A percentile compares a stretch with the other conserved stretches of the same genome.
These are phyloP conservation scores for Drosophila gunungcola DNA, from an alignment of 1,140 invertebrate genomes.

Conservation along the genomic window DNA sequence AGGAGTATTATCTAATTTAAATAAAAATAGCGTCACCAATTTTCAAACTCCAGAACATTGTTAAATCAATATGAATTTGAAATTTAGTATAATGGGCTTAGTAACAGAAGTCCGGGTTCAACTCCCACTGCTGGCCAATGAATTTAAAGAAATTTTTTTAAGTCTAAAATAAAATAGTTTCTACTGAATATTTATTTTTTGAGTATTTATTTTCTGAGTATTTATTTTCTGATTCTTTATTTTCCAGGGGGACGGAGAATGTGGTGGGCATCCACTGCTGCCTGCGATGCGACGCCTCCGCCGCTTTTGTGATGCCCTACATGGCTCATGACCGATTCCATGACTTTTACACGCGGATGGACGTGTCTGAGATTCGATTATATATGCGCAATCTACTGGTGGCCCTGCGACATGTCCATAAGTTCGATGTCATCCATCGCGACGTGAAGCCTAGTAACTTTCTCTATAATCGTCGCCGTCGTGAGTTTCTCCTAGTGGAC, in stretches of 20 bases:
- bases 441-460: slow-evolving; percentile 98
- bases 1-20: too few species aligned
- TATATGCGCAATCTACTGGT: slow-evolving; percentile 94
- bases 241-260: slow-evolving; percentile 89
- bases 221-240: too few species aligned
- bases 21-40: too few species aligned
- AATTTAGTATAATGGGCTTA: too few species aligned
- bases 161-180: too few species aligned
- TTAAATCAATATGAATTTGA: too few species aligned
- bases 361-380: slow-evolving; percentile 89
- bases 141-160: too few species aligned
- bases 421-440: slow-evolving; percentile 94
- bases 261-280: slow-evolving; percentile 93
- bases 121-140: too few species aligned
- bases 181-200: too few species aligned
- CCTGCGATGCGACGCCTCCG: slow-evolving; percentile 91
- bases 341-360: slow-evolving; percentile 91
- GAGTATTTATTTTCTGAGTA: too few species aligned
- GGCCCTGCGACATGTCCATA: slow-evolving; percentile 92
- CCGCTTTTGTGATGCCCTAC: slow-evolving; percentile 96
- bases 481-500: slow-evolving; percentile 92
- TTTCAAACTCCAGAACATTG: too few species aligned
- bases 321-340: slow-evolving; percentile 90
- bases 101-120: too few species aligned
- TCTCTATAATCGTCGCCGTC: slow-evolving; percentile 91